These are phyloP conservation scores for Tolmerus cingulatus DNA, from an alignment of 2,888 invertebrate species.

Conservation along the genomic window DNA sequence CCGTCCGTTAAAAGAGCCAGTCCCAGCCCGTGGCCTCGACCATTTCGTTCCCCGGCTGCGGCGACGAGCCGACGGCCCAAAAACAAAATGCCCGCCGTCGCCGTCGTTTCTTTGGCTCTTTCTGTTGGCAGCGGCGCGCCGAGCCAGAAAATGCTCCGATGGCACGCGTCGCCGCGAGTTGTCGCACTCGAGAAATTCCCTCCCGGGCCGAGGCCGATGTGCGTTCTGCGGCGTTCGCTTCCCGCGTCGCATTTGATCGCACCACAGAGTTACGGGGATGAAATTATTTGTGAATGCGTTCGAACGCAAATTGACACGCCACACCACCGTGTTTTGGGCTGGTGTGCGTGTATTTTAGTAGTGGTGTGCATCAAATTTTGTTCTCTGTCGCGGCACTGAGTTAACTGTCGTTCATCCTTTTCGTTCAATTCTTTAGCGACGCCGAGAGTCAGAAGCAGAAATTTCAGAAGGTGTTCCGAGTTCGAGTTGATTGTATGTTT, in stretches of 20 bases:
- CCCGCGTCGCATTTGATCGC: neutral
- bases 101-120: neutral
- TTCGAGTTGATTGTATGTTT: conserved; percentile 1
- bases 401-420: conserved; percentile 7
- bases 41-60: neutral
- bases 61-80: neutral
- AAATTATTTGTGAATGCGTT: neutral
- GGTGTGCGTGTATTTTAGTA: too few relatives aligned
- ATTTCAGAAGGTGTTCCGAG: neutral
- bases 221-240: neutral
- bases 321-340: too few relatives aligned
- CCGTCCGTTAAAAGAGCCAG: neutral
- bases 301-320: neutral
- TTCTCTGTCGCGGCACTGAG: neutral
- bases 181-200: neutral
- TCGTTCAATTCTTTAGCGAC: conserved; percentile 13
- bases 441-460: neutral
- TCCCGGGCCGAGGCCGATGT: neutral
- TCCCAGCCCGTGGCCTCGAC: neutral
- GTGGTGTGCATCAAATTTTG: neutral
- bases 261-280: too few relatives aligned
- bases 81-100: neutral
- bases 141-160: neutral
- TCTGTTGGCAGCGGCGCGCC: neutral
- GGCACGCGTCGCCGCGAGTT: neutral